These are phyloP conservation scores for Channa argus DNA, from an alignment of 2,113 vertebrate genomes.

Conservation along the genomic window DNA sequence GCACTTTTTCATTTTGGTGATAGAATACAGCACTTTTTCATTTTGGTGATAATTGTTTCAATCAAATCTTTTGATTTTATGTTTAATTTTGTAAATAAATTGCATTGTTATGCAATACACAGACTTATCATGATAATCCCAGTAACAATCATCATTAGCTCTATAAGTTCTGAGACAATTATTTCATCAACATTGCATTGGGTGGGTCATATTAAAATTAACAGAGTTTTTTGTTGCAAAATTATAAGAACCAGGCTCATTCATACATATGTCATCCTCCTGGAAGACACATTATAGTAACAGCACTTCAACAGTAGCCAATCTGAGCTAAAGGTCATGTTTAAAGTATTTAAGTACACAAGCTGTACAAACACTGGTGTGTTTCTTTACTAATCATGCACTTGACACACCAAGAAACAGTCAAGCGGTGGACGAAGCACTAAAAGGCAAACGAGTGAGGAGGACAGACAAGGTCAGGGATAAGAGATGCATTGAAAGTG, in stretches of 20 bases:
- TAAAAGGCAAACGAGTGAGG: conserved; percentile 1
- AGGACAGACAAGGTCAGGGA: conserved; percentile 44
- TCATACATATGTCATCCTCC: not conserved
- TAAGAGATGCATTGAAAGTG: conserved; percentile 26
- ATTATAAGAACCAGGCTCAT: not conserved
- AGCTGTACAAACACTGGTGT: conserved; percentile 3
- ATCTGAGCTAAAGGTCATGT: not conserved
- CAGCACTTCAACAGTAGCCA: not conserved
- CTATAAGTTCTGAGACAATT: too few species aligned
- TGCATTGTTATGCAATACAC: not conserved
- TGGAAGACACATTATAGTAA: not conserved
- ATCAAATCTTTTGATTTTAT: not conserved
- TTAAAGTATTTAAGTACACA: conserved; percentile 11
- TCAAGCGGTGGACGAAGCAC: conserved; percentile 9
- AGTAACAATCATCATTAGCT: too few species aligned
- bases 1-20: too few species aligned
- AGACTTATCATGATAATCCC: not conserved
- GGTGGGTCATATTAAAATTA: not conserved
- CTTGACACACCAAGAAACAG: conserved; percentile 18
- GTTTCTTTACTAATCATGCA: conserved; percentile 3
- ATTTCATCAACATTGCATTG: not conserved
- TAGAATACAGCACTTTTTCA: too few species aligned
- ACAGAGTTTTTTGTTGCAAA: not conserved
- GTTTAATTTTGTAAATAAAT: not conserved
- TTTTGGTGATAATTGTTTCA: too few species aligned